Evolutionary conservation across 2,797 vertebrate genomes (phyloP).

Genomic region (Petrocephalus schoutedeni): DNA sequence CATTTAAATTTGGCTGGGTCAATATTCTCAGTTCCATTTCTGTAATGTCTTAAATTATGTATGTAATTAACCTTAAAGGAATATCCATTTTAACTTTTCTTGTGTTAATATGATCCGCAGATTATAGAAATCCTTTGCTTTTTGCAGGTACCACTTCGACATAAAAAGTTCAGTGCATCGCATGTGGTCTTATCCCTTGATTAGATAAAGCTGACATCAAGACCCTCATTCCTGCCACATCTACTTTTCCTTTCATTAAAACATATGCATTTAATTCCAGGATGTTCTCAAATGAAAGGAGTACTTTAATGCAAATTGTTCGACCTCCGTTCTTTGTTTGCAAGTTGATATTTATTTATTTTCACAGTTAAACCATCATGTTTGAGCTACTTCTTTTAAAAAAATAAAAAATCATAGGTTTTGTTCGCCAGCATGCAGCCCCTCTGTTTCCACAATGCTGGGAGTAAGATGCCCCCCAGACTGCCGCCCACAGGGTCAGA

Average conservation of each 20-base stretch:
- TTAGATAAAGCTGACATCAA: slow-evolving; percentile 3
- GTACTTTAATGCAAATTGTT: background rate
- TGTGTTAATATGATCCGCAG: slow-evolving; percentile 27
- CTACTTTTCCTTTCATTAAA: slow-evolving; percentile 8
- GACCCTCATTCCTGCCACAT: slow-evolving; percentile 7
- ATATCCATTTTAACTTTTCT: slow-evolving; percentile 19
- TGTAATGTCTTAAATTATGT: slow-evolving; percentile 16
- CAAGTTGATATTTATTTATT: background rate
- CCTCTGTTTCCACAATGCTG: background rate
- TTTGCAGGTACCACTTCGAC: background rate
- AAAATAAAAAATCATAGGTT: background rate
- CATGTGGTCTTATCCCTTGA: slow-evolving; percentile 21
- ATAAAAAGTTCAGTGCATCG: background rate
- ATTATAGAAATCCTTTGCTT: slow-evolving; percentile 11
- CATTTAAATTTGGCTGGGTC: background rate
- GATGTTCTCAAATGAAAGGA: background rate
- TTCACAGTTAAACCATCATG: background rate
- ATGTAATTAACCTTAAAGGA: slow-evolving; percentile 24
- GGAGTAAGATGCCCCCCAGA: background rate
- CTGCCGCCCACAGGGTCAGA: slow-evolving; percentile 45
- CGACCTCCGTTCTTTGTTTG: background rate
- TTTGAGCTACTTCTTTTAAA: background rate
- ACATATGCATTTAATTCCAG: background rate
- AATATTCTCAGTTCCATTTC: slow-evolving; percentile 19
- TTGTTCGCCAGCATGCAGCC: background rate